These are phyloP conservation scores for Zapus hudsonius DNA, from an alignment of 2,113 vertebrate species.

Conservation along the genomic window DNA sequence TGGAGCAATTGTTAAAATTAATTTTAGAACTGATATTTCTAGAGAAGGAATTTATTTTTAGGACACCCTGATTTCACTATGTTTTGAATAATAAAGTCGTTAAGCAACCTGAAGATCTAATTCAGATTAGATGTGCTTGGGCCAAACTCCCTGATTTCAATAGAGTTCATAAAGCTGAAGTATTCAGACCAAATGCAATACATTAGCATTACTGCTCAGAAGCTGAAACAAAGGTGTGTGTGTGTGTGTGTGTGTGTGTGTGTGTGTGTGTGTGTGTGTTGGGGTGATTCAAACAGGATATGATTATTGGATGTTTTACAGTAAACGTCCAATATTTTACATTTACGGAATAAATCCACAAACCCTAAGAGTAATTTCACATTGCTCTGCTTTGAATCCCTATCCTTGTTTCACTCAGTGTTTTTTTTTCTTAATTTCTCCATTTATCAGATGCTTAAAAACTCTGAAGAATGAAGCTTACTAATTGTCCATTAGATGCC, in stretches of 20 bases:
- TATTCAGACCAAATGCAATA: background rate
- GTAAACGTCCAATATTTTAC: too few species aligned
- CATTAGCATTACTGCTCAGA: background rate
- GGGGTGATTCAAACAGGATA: background rate
- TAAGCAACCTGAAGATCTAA: background rate
- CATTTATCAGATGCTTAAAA: conserved; percentile 78
- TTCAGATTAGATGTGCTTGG: background rate
- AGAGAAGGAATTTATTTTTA: background rate
- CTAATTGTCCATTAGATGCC: conserved; percentile 78
- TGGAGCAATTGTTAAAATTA: background rate
- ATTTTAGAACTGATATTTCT: background rate
- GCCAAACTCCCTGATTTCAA: background rate
- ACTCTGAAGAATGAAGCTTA: conserved; percentile 70
- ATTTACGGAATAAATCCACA: background rate
- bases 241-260: too few species aligned
- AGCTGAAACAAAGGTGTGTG: conserved; percentile 23
- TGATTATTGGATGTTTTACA: background rate
- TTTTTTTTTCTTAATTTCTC: conserved; percentile 40
- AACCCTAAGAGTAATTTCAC: background rate
- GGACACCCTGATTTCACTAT: background rate
- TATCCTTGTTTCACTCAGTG: background rate
- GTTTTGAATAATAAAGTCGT: background rate
- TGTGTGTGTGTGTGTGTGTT: too few species aligned
- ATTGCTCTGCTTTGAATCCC: conserved; percentile 23
- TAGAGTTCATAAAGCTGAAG: background rate